Evolutionary conservation across 2,113 vertebrate species (phyloP), one percentile per base, ranked within the genome.

Genomic region (Clupea harengus): DNA sequence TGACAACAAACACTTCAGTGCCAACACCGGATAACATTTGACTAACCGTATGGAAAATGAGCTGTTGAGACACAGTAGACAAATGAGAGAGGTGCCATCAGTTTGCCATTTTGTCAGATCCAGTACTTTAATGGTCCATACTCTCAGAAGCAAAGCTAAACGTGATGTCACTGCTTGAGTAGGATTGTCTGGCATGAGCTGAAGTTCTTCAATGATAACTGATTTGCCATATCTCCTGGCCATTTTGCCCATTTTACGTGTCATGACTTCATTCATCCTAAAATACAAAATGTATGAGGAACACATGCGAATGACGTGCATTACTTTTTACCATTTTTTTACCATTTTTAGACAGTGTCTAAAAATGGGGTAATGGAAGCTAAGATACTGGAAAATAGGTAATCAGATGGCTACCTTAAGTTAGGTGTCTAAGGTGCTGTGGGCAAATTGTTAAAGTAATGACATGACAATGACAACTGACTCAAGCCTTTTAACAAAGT

Each of bases 231-330:
- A 75, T 78, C 47, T 20, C 0, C n/a, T 80, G 83, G 57, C 45
- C 20, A 88, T 25, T 39, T 83, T 85, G 81, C 83, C 52, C 88
- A 83, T 10, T 28, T 83, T 83, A 45, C 83, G 4, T 47, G 28
- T 11, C 84, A 81, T 46, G n/a, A 67, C 57, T 81, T 86, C 85
- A 57, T 89, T 88, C 44, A 88, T n/a, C 75, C 89, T 89, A 47
- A 28, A 81, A 86, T 18, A 83, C 10, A 67, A 81, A 0, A 28
- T 49, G 45, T 20, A 46, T 4, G 17, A 39, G 67, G 5, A 45
- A 82, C 15, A 82, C 39, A 39, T 39, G 39, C 2, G 39, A 39
- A 39, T 39, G 1, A 39, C 39, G 2, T 39, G 39, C 39, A 39
- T 39, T 39, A 39, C 39, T 39, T 39, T n/a, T n/a, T n/a, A n/a